Conservation (phyloP, 2,113 vertebrate genomes). For the Lagopus muta region DNA sequence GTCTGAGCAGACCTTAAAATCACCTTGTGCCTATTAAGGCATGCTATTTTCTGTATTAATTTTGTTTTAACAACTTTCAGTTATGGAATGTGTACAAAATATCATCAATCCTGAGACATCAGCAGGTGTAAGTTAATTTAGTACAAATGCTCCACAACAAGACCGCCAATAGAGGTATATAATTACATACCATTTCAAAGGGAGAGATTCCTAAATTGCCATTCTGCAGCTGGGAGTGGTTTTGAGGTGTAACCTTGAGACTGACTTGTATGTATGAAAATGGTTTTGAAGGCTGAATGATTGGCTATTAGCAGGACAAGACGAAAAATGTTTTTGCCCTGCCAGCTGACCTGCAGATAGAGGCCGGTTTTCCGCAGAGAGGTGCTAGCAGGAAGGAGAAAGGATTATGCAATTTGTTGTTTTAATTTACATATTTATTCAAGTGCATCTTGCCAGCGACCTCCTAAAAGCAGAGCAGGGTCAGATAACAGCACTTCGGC, state of each 20-base stretch:
- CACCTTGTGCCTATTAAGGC: accelerated
- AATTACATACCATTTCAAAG: not conserved
- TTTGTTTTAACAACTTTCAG: not conserved
- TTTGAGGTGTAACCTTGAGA: conserved; percentile 13
- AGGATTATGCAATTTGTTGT: conserved; percentile 22
- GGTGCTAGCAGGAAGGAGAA: not conserved
- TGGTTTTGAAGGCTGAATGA: not conserved
- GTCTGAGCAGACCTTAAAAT: not conserved
- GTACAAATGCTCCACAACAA: not conserved
- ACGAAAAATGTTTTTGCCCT: conserved; percentile 24
- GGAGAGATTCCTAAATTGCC: not conserved
- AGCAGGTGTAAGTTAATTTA: not conserved
- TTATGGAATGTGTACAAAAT: not conserved
- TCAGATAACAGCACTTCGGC: not conserved
- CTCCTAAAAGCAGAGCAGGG: not conserved
- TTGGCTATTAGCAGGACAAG: conserved; percentile 12
- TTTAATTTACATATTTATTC: conserved; percentile 37
- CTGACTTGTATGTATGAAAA: not conserved
- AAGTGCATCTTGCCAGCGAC: conserved; percentile 13
- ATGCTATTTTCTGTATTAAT: not conserved
- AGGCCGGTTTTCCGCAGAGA: not conserved
- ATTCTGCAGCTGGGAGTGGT: not conserved
- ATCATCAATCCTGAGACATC: not conserved
- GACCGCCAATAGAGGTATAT: not conserved
- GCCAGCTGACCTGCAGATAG: not conserved